A percentile compares a stretch with the other conserved stretches of the same genome.
phyloP scores from a whole-genome alignment of 2,888 invertebrate species.

The Thalpophila matura region DNA sequence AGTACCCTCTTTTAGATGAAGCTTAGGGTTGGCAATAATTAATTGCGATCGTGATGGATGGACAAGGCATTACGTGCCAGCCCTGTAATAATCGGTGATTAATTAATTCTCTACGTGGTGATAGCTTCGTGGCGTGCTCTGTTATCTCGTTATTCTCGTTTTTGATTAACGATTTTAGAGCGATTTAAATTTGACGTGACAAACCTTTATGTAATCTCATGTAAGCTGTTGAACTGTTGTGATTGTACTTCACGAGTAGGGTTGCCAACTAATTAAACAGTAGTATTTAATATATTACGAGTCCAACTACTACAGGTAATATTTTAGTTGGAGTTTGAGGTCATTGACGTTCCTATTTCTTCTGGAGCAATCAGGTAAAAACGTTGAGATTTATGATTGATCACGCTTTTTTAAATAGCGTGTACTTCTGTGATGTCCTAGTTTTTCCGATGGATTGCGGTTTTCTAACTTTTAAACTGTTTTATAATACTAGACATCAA shows the following conservation, averaged over 20 bases:
- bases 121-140: constrained; percentile 33
- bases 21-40: constrained; percentile 46
- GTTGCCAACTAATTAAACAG: too few species aligned
- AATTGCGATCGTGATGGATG: constrained; percentile 55
- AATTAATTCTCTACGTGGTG: constrained; percentile 38
- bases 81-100: constrained; percentile 43
- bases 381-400: too few species aligned
- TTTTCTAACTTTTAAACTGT: constrained; percentile 3
- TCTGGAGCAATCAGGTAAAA: too few species aligned
- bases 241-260: too few species aligned
- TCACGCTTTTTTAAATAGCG: neutral
- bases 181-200: constrained; percentile 11
- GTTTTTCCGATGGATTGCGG: constrained; percentile 17
- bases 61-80: constrained; percentile 42
- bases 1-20: constrained; percentile 37
- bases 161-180: constrained; percentile 20
- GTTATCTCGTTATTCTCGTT: constrained; percentile 15
- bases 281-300: too few species aligned
- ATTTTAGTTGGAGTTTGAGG: too few species aligned
- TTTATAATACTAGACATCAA: constrained; percentile 8
- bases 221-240: neutral
- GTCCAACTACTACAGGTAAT: too few species aligned
- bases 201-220: neutral
- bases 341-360: too few species aligned
- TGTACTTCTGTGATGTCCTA: constrained; percentile 17